phyloP scores from a whole-genome alignment of 2,888 invertebrate genomes.

The Dendrolimus pini region DNA sequence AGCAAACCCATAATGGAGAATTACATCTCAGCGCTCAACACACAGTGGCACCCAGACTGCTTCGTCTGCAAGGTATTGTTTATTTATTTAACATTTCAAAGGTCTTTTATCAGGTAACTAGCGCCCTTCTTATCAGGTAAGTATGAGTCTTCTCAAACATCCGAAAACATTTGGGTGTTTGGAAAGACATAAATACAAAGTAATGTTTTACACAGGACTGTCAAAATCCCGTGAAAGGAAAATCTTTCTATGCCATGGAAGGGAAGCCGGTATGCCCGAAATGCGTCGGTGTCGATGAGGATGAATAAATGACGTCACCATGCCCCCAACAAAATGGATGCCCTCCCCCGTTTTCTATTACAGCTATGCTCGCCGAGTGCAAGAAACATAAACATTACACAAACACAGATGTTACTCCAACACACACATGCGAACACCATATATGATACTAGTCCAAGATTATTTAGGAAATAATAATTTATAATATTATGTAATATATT shows the following conservation, averaged over 20 bases:
- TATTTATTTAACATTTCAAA: slow-evolving; percentile 6
- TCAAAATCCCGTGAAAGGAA: slow-evolving; percentile 93
- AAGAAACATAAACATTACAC: slow-evolving; percentile 31
- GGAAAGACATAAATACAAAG: slow-evolving; percentile 21
- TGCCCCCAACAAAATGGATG: slow-evolving; percentile 46
- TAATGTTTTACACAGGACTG: slow-evolving; percentile 85
- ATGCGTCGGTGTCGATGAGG: slow-evolving; percentile 94
- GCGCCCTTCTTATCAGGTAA: slow-evolving; percentile 44
- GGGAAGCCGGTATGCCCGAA: slow-evolving; percentile 96
- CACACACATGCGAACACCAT: slow-evolving; percentile 33
- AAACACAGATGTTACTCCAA: slow-evolving; percentile 38
- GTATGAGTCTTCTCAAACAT: slow-evolving; percentile 36
- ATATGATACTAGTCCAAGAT: slow-evolving; percentile 30
- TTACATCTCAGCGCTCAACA: slow-evolving; percentile 97
- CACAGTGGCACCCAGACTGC: slow-evolving; percentile 99
- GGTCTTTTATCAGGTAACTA: not conserved
- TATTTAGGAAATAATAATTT: slow-evolving; percentile 48
- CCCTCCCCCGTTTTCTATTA: slow-evolving; percentile 63
- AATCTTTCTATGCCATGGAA: slow-evolving; percentile 98
- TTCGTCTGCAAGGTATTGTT: slow-evolving; percentile 97
- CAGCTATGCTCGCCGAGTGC: slow-evolving; percentile 65
- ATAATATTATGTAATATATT: slow-evolving; percentile 65
- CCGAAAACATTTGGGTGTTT: slow-evolving; percentile 22
- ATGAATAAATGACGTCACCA: slow-evolving; percentile 74
- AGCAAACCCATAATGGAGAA: slow-evolving; percentile 97